A percentile compares a stretch with the other conserved stretches of the same genome.
These are phyloP conservation scores for Vombatus ursinus DNA, from an alignment of 2,113 vertebrate species.

Conservation along the genomic window DNA sequence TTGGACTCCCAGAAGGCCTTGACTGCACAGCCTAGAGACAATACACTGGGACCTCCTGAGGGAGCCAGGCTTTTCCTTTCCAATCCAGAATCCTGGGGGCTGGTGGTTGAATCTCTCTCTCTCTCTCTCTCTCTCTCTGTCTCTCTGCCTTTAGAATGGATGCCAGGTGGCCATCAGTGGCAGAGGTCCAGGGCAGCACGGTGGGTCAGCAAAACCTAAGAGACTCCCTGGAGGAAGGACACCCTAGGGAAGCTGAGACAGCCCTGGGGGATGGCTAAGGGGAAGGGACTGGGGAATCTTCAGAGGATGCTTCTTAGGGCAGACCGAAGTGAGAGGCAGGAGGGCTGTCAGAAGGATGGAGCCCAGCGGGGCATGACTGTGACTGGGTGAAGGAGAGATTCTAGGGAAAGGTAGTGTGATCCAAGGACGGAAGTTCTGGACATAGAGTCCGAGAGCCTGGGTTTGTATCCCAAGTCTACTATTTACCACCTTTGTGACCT, in stretches of 20 bases:
- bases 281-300: neutral
- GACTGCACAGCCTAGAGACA: neutral
- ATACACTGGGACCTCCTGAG: neutral
- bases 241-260: neutral
- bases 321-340: neutral
- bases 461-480: neutral
- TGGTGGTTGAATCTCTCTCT: neutral
- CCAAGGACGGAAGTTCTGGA: neutral
- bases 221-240: neutral
- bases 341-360: neutral
- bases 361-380: fast-evolving
- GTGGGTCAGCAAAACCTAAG: neutral
- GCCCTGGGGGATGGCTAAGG: neutral
- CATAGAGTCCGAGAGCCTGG: neutral
- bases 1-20: neutral
- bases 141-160: neutral
- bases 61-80: neutral
- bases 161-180: neutral
- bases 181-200: neutral
- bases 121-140: too few species aligned
- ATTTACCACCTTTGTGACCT: neutral
- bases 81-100: neutral
- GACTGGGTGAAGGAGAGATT: neutral
- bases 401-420: neutral
- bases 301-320: neutral